phyloP scores from a whole-genome alignment of 2,797 vertebrate genomes.

The Lepidocolaptes lacrymiger region DNA sequence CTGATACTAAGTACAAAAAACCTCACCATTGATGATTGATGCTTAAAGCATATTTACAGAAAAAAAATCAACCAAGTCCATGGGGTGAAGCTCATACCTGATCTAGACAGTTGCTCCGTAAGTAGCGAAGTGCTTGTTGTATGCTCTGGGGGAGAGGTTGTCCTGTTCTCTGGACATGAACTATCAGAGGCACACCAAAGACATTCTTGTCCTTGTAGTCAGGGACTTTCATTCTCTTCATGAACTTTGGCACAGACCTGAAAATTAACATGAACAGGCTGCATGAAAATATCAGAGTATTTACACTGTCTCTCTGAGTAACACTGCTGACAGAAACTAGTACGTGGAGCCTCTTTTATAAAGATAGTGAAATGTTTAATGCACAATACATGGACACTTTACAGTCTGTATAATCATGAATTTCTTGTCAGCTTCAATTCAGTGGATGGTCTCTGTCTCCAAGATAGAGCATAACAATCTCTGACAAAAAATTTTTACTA shows the following conservation, averaged over 20 bases:
- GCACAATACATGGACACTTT: background rate
- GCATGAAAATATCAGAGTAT: background rate
- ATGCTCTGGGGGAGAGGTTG: constrained; percentile 94
- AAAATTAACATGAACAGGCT: background rate
- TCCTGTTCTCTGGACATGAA: constrained; percentile 94
- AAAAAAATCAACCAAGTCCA: accelerated
- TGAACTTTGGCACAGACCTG: constrained; percentile 98
- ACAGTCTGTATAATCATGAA: background rate
- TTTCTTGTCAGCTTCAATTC: background rate
- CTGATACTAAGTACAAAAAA: background rate
- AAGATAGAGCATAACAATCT: background rate
- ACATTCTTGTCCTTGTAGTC: constrained; percentile 98
- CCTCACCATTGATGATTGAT: background rate
- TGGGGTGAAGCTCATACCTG: constrained; percentile 81
- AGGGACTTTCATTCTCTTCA: constrained; percentile 98
- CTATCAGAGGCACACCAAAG: constrained; percentile 94
- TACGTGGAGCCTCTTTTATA: background rate
- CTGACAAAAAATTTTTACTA: background rate
- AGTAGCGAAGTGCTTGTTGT: constrained; percentile 92
- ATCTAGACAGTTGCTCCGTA: constrained; percentile 93
- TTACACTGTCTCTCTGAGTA: constrained; percentile 12
- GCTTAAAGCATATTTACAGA: background rate
- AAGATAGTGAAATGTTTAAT: background rate
- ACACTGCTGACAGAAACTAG: background rate
- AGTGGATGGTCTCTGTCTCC: background rate